A percentile compares a stretch with the other conserved stretches of the same genome.
Conservation (phyloP, 1,140 invertebrate species). For the Matsumurasca onukii region DNA sequence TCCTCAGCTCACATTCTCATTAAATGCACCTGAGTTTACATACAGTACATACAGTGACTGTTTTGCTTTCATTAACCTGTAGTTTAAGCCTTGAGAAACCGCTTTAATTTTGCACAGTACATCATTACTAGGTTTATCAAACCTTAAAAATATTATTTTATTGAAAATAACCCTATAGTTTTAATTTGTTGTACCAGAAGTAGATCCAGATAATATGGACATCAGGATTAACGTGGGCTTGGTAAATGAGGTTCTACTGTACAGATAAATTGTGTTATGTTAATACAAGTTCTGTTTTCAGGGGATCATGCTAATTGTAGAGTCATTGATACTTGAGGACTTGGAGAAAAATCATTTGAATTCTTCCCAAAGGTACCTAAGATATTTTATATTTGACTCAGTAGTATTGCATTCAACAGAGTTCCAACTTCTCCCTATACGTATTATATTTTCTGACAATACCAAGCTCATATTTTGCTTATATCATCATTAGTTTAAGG, state of each 20-base stretch:
- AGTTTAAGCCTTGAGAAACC: too few relatives aligned
- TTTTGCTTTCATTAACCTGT: too few relatives aligned
- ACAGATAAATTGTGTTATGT: not conserved
- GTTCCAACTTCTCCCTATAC: not conserved
- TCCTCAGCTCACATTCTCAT: too few relatives aligned
- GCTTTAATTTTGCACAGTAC: too few relatives aligned
- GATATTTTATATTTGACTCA: not conserved
- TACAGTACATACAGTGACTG: too few relatives aligned
- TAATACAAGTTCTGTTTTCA: not conserved
- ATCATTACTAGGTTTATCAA: not conserved
- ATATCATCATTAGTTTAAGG: not conserved
- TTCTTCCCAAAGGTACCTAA: not conserved
- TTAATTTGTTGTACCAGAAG: too few relatives aligned
- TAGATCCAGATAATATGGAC: too few relatives aligned
- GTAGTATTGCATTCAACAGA: not conserved
- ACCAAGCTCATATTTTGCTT: not conserved
- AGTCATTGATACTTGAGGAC: not conserved
- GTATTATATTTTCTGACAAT: not conserved
- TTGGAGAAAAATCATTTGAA: not conserved
- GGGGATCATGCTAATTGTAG: not conserved
- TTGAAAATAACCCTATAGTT: not conserved
- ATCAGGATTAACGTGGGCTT: not conserved
- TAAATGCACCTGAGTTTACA: too few relatives aligned
- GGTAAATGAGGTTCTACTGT: not conserved
- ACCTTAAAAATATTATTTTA: not conserved